Conservation (phyloP, 2,888 invertebrate species). For the Polietes domitor region DNA sequence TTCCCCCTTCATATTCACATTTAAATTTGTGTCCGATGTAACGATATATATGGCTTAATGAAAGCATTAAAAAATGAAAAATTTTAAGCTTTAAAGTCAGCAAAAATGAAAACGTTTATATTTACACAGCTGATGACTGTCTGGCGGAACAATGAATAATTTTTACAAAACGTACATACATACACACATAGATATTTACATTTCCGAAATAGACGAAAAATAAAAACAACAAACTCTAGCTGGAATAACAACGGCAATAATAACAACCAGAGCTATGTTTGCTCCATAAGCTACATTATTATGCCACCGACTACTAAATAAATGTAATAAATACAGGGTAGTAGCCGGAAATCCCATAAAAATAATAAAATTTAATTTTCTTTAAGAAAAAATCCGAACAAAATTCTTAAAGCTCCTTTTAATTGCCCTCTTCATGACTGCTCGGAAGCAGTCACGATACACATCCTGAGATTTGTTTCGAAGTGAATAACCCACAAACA, state of each 20-base stretch:
- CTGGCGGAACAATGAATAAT: constrained; percentile 14
- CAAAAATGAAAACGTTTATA: constrained; percentile 19
- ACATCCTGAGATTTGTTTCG: not conserved
- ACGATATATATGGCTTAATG: constrained; percentile 11
- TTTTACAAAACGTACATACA: not conserved
- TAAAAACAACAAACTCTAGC: not conserved
- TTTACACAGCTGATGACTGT: constrained; percentile 59
- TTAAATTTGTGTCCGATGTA: no score
- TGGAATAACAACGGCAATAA: not conserved
- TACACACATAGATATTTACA: not conserved
- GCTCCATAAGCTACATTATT: not conserved
- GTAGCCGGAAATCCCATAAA: not conserved
- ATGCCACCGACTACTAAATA: not conserved
- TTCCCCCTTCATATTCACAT: not conserved
- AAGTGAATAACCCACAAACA: not conserved
- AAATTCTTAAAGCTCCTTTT: not conserved
- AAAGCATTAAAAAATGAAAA: constrained; percentile 4
- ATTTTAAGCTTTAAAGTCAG: constrained; percentile 21
- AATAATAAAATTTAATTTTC: constrained; percentile 4
- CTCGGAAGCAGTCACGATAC: no score
- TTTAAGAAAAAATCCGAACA: not conserved
- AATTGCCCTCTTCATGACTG: not conserved
- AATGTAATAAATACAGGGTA: not conserved
- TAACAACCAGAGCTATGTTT: not conserved
- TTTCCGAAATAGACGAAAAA: not conserved